Base-by-base conservation (phyloP, 2,113 vertebrate genomes). In the Amblyornis subalaris region DNA sequence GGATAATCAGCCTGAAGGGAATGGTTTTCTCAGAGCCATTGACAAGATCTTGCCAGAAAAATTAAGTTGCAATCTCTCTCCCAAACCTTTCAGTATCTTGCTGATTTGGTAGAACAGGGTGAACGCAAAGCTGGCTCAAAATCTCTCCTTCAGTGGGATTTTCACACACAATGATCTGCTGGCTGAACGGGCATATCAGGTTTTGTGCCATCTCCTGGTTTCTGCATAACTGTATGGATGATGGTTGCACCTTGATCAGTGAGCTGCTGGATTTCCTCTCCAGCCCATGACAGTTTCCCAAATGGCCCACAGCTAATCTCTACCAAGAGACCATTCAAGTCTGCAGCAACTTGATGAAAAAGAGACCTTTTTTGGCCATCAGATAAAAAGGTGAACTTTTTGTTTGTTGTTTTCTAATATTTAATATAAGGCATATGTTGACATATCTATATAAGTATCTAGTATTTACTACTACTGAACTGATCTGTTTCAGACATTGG, bases 361-460 rank as follows among this genome's bases (percentile, higher is more conserved):
- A 78, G 6, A 67, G 19, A 29, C 2, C 2, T 21, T 78, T 53
- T 53, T 9, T 19, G 25, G 20, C 13, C 23, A 48, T 36, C 17
- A 28, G 3, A 42, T 53, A 29, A 67, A 84, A 51, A 44, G 14
- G 19, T 14, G 3, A 35, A 36, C 9, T 28, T 50, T 71, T 45
- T 18, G 3, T 12, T 70, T 6, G 10, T 50, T 23, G 11, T 64
- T 91, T 71, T 50, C 35, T 71, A 23, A 10, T 42, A 45, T 58
- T 83, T 73, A n/a, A 47, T 73, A 3, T 11, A 20, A 74, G 42
- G 17, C 26, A n/a, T 42, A 47, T 14, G 22, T 42, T 84, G 53
- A 35, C 7, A 4, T 60, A 38, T 18, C 7, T 62, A 6, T 31
- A 18, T 26, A 53, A 0, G 0, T 50, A 21, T 10, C 8, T 36